These are phyloP conservation scores for Drosophila rhopaloa DNA, from an alignment of 1,140 invertebrate species.

Conservation along the genomic window DNA sequence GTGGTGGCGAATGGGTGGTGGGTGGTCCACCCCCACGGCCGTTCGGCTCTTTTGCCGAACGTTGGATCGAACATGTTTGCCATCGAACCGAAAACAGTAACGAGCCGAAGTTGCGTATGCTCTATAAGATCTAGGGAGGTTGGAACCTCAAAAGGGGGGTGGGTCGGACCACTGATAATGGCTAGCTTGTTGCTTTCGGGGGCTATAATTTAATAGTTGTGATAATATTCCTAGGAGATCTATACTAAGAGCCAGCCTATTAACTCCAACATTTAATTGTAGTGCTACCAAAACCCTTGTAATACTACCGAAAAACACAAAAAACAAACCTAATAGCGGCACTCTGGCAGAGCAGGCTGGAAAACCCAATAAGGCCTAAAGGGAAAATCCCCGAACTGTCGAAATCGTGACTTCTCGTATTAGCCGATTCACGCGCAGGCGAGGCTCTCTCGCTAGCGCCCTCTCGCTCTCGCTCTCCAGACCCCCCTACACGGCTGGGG, in stretches of 20 bases:
- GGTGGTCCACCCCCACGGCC: constrained; percentile 10
- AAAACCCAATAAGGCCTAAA: constrained; percentile 76
- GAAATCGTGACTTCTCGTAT: constrained; percentile 33
- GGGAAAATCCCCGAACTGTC: constrained; percentile 57
- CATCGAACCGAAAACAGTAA: constrained; percentile 61
- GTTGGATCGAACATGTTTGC: constrained; percentile 64
- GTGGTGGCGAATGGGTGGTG: constrained; percentile 10
- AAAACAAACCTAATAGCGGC: constrained; percentile 63
- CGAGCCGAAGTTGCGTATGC: constrained; percentile 42
- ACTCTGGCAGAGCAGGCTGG: constrained; percentile 63
- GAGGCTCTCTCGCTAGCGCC: constrained; percentile 43
- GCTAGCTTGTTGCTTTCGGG: constrained; percentile 4
- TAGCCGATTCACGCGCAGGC: constrained; percentile 71
- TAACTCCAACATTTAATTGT: constrained; percentile 31
- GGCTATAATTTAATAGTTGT: not conserved
- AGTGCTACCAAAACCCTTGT: not conserved
- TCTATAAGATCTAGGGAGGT: constrained; percentile 11
- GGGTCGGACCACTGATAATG: not conserved
- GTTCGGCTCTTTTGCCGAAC: constrained; percentile 31
- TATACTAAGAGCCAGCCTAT: not conserved
- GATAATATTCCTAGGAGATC: not conserved
- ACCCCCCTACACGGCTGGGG: not conserved
- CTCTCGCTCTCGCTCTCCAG: constrained; percentile 43
- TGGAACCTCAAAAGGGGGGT: not conserved
- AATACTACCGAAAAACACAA: constrained; percentile 36